phyloP scores from a whole-genome alignment of 2,113 vertebrate genomes.

The Mus spicilegus region DNA sequence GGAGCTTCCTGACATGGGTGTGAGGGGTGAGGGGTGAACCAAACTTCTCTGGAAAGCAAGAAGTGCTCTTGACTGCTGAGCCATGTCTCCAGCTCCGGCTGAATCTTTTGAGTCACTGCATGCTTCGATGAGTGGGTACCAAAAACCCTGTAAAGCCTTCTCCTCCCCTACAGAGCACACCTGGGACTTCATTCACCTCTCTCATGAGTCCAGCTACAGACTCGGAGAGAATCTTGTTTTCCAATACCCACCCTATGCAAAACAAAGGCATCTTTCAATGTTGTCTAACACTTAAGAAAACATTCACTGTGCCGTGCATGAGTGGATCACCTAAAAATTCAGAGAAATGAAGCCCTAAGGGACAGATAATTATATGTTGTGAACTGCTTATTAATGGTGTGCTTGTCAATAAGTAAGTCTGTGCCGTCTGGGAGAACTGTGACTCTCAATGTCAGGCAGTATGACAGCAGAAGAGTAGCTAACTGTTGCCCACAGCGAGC shows the following conservation, averaged over 20 bases:
- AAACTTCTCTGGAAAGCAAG: not conserved
- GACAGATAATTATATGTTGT: not conserved
- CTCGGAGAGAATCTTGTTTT: not conserved
- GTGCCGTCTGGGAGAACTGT: not conserved
- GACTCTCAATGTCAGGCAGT: not conserved
- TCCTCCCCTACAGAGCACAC: not conserved
- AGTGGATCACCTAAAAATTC: not conserved
- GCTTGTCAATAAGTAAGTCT: not conserved
- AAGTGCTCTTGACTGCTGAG: not conserved
- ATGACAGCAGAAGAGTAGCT: not conserved
- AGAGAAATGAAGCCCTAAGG: not conserved
- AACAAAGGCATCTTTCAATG: not conserved
- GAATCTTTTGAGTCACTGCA: slow-evolving; percentile 50
- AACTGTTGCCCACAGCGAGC: not conserved
- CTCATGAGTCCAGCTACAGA: fast-evolving
- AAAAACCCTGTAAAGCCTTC: not conserved
- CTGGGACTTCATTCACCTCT: not conserved
- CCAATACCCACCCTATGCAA: not conserved
- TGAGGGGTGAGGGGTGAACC: not conserved
- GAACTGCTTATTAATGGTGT: not conserved
- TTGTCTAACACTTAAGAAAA: not conserved
- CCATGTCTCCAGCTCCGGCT: not conserved
- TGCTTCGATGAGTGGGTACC: not conserved
- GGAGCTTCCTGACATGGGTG: not conserved
- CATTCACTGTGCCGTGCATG: not conserved